phyloP scores from a whole-genome alignment of 2,797 vertebrate genomes.

The Molossus molossus region DNA sequence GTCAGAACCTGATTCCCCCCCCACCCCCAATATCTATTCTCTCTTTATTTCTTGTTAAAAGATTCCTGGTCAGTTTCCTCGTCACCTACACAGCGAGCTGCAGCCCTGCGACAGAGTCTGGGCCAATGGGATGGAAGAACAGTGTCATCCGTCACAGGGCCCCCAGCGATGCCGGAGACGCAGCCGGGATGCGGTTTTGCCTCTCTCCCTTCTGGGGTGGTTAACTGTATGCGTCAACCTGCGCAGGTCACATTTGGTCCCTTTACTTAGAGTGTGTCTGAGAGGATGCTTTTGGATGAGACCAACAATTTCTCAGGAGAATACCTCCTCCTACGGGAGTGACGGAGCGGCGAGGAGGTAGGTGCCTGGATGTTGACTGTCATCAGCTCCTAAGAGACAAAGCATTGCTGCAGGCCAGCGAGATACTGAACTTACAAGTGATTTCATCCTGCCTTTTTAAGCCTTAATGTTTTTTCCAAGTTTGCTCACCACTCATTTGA shows the following conservation, averaged over 20 bases:
- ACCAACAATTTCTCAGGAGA: background rate
- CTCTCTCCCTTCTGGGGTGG: background rate
- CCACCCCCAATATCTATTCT: background rate
- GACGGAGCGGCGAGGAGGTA: too few relatives aligned
- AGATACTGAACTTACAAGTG: background rate
- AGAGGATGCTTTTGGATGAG: background rate
- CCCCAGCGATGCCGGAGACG: rapidly evolving
- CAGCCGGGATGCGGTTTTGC: too few relatives aligned
- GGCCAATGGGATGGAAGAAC: too few relatives aligned
- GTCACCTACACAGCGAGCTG: too few relatives aligned
- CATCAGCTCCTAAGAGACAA: background rate
- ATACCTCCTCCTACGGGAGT: too few relatives aligned
- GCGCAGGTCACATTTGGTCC: background rate
- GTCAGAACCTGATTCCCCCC: background rate
- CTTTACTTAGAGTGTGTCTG: background rate
- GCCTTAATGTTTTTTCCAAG: background rate
- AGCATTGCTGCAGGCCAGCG: background rate
- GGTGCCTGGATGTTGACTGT: background rate
- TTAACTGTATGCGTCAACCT: background rate
- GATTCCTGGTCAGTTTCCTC: background rate
- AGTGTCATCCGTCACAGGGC: too few relatives aligned
- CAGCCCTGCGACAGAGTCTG: background rate
- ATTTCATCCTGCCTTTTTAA: background rate
- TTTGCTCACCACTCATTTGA: background rate
- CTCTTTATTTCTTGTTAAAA: background rate